Evolutionary conservation across 2,113 vertebrate species (phyloP), one percentile per base, ranked within the genome.

Genomic region (Propithecus coquereli): DNA sequence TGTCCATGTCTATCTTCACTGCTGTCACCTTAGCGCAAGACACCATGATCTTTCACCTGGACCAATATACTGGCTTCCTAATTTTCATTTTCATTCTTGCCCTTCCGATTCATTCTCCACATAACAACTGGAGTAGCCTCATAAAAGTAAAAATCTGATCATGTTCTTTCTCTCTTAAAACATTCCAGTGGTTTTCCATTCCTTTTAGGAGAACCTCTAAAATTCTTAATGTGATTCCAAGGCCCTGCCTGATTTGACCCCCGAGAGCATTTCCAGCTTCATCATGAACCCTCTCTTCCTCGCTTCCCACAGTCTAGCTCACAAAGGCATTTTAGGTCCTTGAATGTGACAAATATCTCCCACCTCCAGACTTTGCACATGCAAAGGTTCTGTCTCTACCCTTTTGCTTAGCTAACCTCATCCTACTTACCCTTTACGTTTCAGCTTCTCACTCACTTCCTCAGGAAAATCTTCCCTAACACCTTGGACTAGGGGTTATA

Each of bases 61-160:
- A 43, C 54, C 74, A 45, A 18, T 59, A 8, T 47, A 87, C 71
- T 83, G 83, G 34, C 16, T 22, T 61, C 14, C n/a, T 18, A 63
- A n/a, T 93, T 87, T 87, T 81, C n/a, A 79, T 84, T 95, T 83
- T 91, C 37, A 65, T 94, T 97, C 68, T 88, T 86, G 37, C 13
- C 22, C 37, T 65, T 87, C 40, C 47, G 85, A 20, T 68, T 92
- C 59, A 92, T 43, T 91, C 68, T 93, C 87, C 25, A 87, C 3
- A 61, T 18, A 82, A 81, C 59, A 73, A 30, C 18, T 89, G 81
- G 25, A 85, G 34, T 43, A 9, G 37, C 52, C 43, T 77, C 54
- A 70, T 61, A 70, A 85, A 94, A 73, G 84, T 37, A 25, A 61
- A 92, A 94, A 91, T 45, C 47, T 91, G 47, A 79, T 73, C 43